Conservation (phyloP, 2,797 vertebrate species). For the Limosa lapponica region DNA sequence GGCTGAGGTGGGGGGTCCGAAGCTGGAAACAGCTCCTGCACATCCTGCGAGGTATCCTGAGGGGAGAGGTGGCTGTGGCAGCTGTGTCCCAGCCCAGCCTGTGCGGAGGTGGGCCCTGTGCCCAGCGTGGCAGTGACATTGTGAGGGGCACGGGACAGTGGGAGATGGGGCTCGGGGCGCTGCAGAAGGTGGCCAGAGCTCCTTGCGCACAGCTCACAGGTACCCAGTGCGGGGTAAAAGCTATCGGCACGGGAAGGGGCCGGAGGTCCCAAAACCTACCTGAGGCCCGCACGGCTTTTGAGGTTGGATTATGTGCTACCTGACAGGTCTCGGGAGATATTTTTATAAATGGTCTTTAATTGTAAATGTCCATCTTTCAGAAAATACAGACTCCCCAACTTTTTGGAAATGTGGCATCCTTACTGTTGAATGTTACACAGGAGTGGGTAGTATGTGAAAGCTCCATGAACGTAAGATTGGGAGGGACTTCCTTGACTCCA, state of each 20-base stretch:
- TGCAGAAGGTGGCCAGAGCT: not conserved
- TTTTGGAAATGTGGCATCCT: not conserved
- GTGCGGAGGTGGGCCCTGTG: not conserved
- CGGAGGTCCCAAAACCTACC: not conserved
- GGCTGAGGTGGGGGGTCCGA: not conserved
- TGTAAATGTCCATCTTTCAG: not conserved
- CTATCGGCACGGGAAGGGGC: accelerated
- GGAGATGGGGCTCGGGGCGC: not conserved
- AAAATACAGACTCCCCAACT: not conserved
- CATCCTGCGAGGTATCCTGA: not conserved
- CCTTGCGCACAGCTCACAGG: accelerated
- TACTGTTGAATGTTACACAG: not conserved
- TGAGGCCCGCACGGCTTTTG: not conserved
- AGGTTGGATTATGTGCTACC: not conserved
- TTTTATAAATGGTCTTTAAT: not conserved
- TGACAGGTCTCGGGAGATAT: not conserved
- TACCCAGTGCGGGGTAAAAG: accelerated
- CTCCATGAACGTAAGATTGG: accelerated
- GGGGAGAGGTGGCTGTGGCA: not conserved
- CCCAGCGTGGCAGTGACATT: accelerated
- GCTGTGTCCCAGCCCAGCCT: not conserved
- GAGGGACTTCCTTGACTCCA: not conserved
- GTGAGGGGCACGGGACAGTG: not conserved
- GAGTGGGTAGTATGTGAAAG: not conserved
- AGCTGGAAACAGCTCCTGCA: not conserved